Base-by-base conservation (phyloP, 2,797 vertebrate species). In the Lepidocolaptes lacrymiger region DNA sequence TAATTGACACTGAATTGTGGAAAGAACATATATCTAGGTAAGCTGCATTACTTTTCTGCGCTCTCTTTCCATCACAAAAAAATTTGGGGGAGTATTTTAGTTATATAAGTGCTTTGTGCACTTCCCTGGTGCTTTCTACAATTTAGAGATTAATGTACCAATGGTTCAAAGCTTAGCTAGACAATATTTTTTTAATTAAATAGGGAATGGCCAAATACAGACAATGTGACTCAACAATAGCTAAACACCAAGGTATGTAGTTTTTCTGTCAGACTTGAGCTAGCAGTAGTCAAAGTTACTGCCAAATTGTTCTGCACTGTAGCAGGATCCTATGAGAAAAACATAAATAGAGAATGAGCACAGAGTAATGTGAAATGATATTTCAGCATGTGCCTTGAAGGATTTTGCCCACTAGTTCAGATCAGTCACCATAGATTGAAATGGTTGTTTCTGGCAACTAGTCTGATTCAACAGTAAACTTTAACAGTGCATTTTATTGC, bases 391-490 rank as follows among this genome's bases (percentile, higher is more conserved):
- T 46, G 34, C 69, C 80, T 82, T 48, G 17, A 58, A 37, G 34
- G 32, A 44, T 66, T 78, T 76, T 91, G 66, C 26, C 27, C 76
- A 72, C 78, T 89, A 91, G 82, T 58, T 80, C 51, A 88, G 64
- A 63, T 30, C 27, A 55, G 48, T 49, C 27, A 54, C 43, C 36
- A 1, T 55, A 27, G 61, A 59, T 71, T 67, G 69, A 92, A 94
- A 77, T 62, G 27, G 32, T 46, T 64, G 58, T 80, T 94, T 91
- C 62, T 95, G 68, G 63, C 93, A 95, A 77, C 32, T 68, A 82
- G 56, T 51, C 91, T 85, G 77, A 72, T 73, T 93, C 90, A 93
- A 73, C 30, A 87, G 52, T 92, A 75, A 83, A 61, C 27, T 88
- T 76, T 43, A 52, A 30, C 7, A 36, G 52, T 67, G 32, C 41